Base-by-base conservation (phyloP, 2,113 vertebrate species). In the Cyanocitta stelleri region DNA sequence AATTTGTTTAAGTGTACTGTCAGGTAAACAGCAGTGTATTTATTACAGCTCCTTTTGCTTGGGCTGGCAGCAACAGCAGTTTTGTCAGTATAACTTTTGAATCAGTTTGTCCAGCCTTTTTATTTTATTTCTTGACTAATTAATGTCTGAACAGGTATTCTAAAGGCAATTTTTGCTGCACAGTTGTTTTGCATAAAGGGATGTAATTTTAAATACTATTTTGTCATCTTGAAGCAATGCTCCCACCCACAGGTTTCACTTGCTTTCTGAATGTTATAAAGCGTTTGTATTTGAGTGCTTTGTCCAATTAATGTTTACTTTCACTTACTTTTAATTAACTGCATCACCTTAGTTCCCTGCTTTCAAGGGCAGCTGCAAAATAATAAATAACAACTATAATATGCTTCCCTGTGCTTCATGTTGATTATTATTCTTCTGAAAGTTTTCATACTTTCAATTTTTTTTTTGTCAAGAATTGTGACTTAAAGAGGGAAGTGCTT, bases 281-380 rank as follows among this genome's bases (percentile, higher is more conserved):
- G 59, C 46, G 43, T 76, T 85, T 55, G 10, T 56, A 19, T 88
- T 84, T 46, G 18, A 80, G n/a, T 61, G 17, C 56, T 76, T 75
- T 83, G 21, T 80, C 41, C 37, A 52, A 49, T 30, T 19, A 22
- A 14, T 54, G 26, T 83, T 94, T 91, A n/a, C 48, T 58, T 94
- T 69, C 46, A 17, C 22, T 86, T 68, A 67, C 12, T 55, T 85
- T 74, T 88, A 88, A 80, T 86, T 56, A 56, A 37, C 44, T 72
- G 7, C 49, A 37, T 83, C 59, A 33, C 43, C 52, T 67, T 29
- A 80, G 39, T 56, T 80, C 19, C 4, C 5, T 74, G 39, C 52
- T 94, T 71, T 80, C 73, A 83, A 85, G 55, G 54, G 30, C 59
- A 90, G 33, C 32, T 69, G 32, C 55, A 71, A 63, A 89, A 80